Conservation (phyloP, 2,113 vertebrate species). For the Empidonax traillii region DNA sequence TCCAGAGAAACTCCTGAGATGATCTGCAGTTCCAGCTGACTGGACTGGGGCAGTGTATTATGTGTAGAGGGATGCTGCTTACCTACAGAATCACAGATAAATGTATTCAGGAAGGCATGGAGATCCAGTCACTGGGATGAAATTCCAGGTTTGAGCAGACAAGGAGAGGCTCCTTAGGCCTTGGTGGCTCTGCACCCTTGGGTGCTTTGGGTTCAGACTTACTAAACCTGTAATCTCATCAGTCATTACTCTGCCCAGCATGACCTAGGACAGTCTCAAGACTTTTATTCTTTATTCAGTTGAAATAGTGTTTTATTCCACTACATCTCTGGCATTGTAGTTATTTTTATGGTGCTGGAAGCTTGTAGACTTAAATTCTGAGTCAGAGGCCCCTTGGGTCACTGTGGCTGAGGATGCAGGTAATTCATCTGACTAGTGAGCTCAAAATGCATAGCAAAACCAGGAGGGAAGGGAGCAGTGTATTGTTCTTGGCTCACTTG, state of each 20-base stretch:
- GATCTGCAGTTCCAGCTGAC: neutral
- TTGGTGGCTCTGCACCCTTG: neutral
- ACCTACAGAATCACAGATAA: neutral
- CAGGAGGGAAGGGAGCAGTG: neutral
- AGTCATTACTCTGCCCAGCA: fast-evolving
- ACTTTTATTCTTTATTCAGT: neutral
- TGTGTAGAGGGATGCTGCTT: neutral
- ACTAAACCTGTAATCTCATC: neutral
- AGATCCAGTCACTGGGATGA: neutral
- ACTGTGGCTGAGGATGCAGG: neutral
- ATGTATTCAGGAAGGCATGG: neutral
- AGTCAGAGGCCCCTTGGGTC: neutral
- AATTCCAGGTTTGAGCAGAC: neutral
- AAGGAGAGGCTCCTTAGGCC: neutral
- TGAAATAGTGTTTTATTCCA: neutral
- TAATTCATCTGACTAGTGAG: neutral
- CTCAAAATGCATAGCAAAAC: neutral
- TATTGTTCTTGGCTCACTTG: neutral
- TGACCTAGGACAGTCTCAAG: neutral
- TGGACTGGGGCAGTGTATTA: neutral
- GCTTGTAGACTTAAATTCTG: neutral
- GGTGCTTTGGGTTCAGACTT: neutral
- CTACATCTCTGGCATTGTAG: neutral
- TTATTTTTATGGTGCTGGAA: neutral
- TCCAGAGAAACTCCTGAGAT: neutral